Base-by-base conservation (phyloP, 1,140 invertebrate genomes). In the Nomia melanderi region DNA sequence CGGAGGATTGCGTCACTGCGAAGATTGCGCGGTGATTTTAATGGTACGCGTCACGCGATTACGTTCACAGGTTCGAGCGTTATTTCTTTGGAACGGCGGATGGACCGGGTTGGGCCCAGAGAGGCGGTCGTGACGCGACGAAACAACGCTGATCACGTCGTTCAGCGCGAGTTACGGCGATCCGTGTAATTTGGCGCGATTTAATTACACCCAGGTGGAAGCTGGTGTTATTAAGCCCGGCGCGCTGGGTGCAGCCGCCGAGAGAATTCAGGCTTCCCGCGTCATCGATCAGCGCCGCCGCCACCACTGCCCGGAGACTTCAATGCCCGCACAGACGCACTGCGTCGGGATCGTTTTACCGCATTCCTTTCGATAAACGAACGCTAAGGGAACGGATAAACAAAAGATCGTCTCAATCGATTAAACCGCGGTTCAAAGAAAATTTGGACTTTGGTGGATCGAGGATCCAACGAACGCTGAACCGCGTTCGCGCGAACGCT, bases 291-390 rank as follows among this genome's bases (percentile, higher is more conserved):
- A 64, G 69, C 60, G 60, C 23, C 27, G 33, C 57, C 60, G 69
- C 50, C 23, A 36, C 57, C 76, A 59, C 50, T 70, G 65, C 39
- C 56, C 67, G 83, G 84, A 76, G 84, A 85, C 65, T 82, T 85
- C 31, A 79, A 85, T 59, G 84, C 79, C 47, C 72, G 79, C 79
- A 63, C n/a, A 60, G 53, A 54, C 54, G 67, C 70, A 54, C 57
- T 64, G 6, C 2, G 8, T 7, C 36, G 2, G 36, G 1, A 39
- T 39, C 36, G 36, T 11, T 39, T 39, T n/a, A n/a, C n/a, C n/a
- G n/a, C n/a, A n/a, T n/a, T n/a, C n/a, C n/a, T n/a, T n/a, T n/a
- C n/a, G n/a, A n/a, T n/a, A n/a, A n/a, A n/a, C n/a, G n/a, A n/a
- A n/a, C n/a, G n/a, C n/a, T n/a, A n/a, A n/a, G n/a, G n/a, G n/a